Evolutionary conservation across 1,140 invertebrate genomes (phyloP).

Genomic region (Drosophila arizonae): DNA sequence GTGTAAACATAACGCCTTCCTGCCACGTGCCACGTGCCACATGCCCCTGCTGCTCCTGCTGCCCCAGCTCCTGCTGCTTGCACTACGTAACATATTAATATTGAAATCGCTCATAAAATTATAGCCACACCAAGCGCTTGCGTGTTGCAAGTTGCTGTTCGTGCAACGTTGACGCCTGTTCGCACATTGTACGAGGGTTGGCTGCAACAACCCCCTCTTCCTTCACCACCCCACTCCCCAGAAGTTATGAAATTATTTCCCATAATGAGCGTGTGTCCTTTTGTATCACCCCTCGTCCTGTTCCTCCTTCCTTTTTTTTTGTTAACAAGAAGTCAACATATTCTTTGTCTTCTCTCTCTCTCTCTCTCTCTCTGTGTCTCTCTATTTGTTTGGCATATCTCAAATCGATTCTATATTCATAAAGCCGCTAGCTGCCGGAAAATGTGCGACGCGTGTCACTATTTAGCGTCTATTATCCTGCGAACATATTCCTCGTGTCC

Average conservation of each 20-base stretch:
- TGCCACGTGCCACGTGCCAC: constrained; percentile 62
- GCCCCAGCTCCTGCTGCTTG: constrained; percentile 19
- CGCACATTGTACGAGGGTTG: constrained; percentile 60
- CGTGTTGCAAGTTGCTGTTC: constrained; percentile 38
- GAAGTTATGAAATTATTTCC: constrained; percentile 78
- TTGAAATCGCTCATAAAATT: constrained; percentile 79
- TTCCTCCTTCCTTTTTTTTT: constrained; percentile 2
- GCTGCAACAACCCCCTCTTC: constrained; percentile 6
- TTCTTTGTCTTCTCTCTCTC: constrained; percentile 24
- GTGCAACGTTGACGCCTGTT: constrained; percentile 46
- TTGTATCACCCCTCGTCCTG: constrained; percentile 23
- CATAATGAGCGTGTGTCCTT: constrained; percentile 60
- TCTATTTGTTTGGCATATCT: too few relatives aligned
- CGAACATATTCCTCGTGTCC: constrained; percentile 57
- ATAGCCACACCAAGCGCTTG: constrained; percentile 66
- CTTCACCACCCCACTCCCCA: constrained; percentile 24
- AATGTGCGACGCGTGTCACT: constrained; percentile 75
- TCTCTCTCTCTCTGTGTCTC: too few relatives aligned
- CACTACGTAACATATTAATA: constrained; percentile 75
- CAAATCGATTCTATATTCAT: constrained; percentile 59
- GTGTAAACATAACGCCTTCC: constrained; percentile 82
- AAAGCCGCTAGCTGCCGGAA: constrained; percentile 49
- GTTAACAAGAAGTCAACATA: constrained; percentile 59
- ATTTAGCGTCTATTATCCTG: constrained; percentile 78
- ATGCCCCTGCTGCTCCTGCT: background rate